These are phyloP conservation scores for Serilophus lunatus DNA, from an alignment of 2,113 vertebrate genomes.

Conservation along the genomic window DNA sequence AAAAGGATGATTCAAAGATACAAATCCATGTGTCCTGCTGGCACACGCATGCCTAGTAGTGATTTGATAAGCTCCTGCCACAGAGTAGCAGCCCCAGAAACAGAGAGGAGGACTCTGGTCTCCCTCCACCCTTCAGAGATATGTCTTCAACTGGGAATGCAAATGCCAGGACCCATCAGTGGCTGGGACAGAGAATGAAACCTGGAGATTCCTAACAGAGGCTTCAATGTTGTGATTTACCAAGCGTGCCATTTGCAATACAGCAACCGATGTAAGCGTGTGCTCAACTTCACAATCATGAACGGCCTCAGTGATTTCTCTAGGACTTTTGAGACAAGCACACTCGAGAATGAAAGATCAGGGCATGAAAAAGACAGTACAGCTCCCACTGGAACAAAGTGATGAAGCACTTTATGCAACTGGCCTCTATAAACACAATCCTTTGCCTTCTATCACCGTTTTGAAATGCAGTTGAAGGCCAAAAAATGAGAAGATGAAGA, in stretches of 20 bases:
- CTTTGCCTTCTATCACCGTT: not conserved
- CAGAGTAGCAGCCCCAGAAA: not conserved
- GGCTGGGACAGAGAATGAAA: not conserved
- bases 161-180: not conserved
- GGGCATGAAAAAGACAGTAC: not conserved
- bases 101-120: not conserved
- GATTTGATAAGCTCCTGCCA: not conserved
- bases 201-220: not conserved
- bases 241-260: not conserved
- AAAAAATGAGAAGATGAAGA: not conserved
- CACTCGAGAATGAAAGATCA: fast-evolving
- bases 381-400: not conserved
- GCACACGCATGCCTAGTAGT: fast-evolving
- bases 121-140: not conserved
- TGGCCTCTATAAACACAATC: not conserved
- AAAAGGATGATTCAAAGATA: not conserved
- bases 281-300: not conserved
- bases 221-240: not conserved
- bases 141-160: not conserved
- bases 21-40: not conserved
- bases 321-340: not conserved
- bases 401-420: not conserved
- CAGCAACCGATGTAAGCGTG: not conserved
- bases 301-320: not conserved
- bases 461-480: not conserved